phyloP scores from a whole-genome alignment of 2,113 vertebrate genomes.

The Periophthalmodon schlosseri region DNA sequence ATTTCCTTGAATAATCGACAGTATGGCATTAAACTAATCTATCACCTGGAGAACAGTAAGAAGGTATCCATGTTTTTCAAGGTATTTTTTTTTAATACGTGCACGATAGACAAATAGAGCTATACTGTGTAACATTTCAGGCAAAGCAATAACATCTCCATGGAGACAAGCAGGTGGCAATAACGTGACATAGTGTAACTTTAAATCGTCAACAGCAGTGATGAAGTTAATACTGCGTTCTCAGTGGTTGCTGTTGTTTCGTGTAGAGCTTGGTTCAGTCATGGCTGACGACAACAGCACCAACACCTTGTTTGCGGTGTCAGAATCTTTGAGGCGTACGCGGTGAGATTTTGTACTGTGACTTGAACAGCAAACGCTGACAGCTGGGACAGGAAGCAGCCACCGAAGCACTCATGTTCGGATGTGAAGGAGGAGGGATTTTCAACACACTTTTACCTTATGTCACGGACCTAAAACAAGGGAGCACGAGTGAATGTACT shows the following conservation, averaged over 20 bases:
- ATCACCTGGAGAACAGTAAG: no score
- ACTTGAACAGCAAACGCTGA: slow-evolving; percentile 23
- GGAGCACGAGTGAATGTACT: background rate
- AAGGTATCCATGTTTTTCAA: no score
- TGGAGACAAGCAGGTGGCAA: no score
- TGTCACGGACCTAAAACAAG: background rate
- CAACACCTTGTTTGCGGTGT: slow-evolving; percentile 21
- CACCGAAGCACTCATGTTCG: background rate
- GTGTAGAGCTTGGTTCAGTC: background rate
- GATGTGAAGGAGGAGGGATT: slow-evolving; percentile 1
- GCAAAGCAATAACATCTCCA: no score
- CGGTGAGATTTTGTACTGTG: slow-evolving; percentile 14
- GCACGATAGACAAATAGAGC: no score
- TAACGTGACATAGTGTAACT: no score
- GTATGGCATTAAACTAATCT: no score
- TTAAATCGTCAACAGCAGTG: no score
- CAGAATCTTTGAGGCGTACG: slow-evolving; percentile 11
- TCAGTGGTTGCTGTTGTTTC: background rate
- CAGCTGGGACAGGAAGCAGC: slow-evolving; percentile 33
- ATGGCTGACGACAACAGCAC: background rate
- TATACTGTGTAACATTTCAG: no score
- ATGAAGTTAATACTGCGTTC: no score
- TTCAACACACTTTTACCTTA: background rate
- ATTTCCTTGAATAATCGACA: no score
- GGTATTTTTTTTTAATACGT: no score